phyloP scores from a whole-genome alignment of 2,797 vertebrate species.

The Gallinago solitaria region DNA sequence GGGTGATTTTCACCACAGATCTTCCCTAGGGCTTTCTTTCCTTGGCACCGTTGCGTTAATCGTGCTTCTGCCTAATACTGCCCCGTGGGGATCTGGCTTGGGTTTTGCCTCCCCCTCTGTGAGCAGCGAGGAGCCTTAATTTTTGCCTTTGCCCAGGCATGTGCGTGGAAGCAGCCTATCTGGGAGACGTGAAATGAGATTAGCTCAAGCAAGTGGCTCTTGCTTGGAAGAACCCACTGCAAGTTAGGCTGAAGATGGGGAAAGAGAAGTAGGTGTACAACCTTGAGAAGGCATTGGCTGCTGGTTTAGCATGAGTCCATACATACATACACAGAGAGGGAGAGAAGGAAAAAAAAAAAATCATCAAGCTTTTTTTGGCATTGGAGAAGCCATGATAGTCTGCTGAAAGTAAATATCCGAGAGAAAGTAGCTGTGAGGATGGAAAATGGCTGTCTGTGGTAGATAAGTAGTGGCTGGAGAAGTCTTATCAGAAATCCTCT shows the following conservation, averaged over 20 bases:
- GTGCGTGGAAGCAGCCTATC: constrained; percentile 37
- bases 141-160: constrained; percentile 17
- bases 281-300: not conserved
- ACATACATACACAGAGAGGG: accelerated
- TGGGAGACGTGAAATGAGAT: constrained; percentile 26
- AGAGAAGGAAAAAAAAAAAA: not conserved
- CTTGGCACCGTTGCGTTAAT: not conserved
- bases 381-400: not conserved
- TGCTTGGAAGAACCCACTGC: not conserved
- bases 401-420: not conserved
- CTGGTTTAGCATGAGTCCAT: not conserved
- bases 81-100: constrained; percentile 36
- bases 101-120: not conserved
- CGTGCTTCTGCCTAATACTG: not conserved
- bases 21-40: not conserved
- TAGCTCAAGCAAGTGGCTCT: not conserved
- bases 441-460: constrained; percentile 42
- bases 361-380: not conserved
- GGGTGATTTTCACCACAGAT: not conserved
- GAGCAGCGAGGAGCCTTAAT: not conserved
- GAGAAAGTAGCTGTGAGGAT: constrained; percentile 11
- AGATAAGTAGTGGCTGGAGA: constrained; percentile 66
- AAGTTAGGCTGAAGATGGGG: not conserved
- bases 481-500: constrained; percentile 44
- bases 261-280: not conserved